Base-by-base conservation (phyloP, 2,113 vertebrate genomes). In the Nerophis lumbriciformis region DNA sequence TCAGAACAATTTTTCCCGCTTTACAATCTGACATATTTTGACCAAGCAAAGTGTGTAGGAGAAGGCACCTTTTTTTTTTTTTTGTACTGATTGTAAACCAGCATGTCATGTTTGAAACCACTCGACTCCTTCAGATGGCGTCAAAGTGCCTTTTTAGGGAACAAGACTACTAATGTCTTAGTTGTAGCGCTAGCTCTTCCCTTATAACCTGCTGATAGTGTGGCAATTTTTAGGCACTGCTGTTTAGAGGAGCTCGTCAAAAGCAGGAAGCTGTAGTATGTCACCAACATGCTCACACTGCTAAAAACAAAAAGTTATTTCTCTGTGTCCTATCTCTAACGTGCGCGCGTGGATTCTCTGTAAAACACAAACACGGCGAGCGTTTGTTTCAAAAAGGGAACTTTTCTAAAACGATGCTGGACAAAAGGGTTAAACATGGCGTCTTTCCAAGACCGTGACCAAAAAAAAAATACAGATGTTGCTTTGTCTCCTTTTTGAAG, bases 161-260 rank as follows among this genome's bases (percentile, higher is more conserved):
- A 28, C 28, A 28, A 28, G 28, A 28, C 28, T 28, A 2, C 28
- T 28, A 28, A 28, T 2, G 28, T 28, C 28, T 48, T 42, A 8
- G 51, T 66, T 39, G 14, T 61, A 16, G 47, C 51, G 48, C 15
- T 66, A 37, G 44, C 66, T 57, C 5, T 36, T 53, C 66, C 62
- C 64, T 59, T 57, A 70, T 59, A 72, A 81, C 77, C 77, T 89
- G 85, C 87, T 90, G 87, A 83, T 89, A 76, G 72, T 73, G 73
- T 88, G 83, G 71, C 75, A 78, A 75, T 53, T 80, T 84, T 74
- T 72, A 68, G 62, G 13, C 81, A 78, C 81, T 80, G 75, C 81
- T 89, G 76, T 67, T 62, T 48, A 60, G 66, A 61, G 44, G 9
- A 48, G 44, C 61, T 36, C 6, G 28, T 28, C 28, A 28, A 28